A percentile compares a stretch with the other conserved stretches of the same genome.
Conservation (phyloP, 2,888 invertebrate species). For the Scaptomyza cyrtandrae region DNA sequence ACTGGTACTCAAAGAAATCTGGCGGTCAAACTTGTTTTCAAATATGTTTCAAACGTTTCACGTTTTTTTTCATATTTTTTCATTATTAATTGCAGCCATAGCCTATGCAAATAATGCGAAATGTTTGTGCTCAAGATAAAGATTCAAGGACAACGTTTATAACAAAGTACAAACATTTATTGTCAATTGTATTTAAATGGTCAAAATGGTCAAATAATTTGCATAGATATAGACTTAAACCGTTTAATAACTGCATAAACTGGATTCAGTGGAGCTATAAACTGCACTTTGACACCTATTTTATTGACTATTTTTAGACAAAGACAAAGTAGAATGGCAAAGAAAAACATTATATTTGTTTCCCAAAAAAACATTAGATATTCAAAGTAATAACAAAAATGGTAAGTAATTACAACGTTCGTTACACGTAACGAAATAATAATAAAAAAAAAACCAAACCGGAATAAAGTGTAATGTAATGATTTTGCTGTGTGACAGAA, state of each 20-base stretch:
- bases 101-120: conserved; percentile 40
- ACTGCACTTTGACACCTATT: neutral
- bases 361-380: no score
- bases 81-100: conserved; percentile 33
- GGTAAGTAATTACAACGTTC: no score
- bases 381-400: no score
- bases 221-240: conserved; percentile 5
- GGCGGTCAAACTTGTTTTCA: conserved; percentile 39
- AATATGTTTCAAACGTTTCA: conserved; percentile 47
- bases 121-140: conserved; percentile 31
- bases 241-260: neutral
- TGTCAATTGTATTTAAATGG: conserved; percentile 30
- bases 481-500: no score
- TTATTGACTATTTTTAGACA: neutral
- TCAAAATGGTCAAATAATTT: conserved; percentile 27
- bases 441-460: no score
- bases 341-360: neutral
- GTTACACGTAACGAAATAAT: no score
- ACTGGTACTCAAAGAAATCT: conserved; percentile 21
- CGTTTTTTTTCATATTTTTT: conserved; percentile 21
- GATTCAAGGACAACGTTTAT: conserved; percentile 50
- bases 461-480: no score
- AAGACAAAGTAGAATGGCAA: neutral
- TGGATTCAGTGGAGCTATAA: neutral
- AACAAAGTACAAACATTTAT: neutral